Evolutionary conservation across 2,888 invertebrate genomes (phyloP), one percentile per base, ranked within the genome.

Genomic region (Ceraclea dissimilis): DNA sequence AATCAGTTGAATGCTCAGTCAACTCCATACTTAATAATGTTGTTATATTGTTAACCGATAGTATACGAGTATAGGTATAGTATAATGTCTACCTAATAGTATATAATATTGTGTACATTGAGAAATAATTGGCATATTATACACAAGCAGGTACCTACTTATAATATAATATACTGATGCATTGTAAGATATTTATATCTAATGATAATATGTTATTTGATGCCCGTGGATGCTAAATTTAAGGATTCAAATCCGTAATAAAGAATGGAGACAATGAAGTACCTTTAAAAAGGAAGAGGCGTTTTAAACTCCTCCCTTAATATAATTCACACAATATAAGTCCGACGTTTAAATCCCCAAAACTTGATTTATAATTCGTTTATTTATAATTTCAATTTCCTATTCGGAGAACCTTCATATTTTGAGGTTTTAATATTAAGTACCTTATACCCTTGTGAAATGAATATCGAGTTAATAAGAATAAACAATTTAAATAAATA

Each of bases 141-240:
- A 26, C 10, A 10, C 10, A 10, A 26, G 26, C 5, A 6, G 2
- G 49, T 19, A 47, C 2, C 13, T 16, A 10, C 16, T 2, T n/a
- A n/a, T n/a, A n/a, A n/a, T 31, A 31, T 31, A 8, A 31, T 31
- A 13, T 13, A 16, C 39, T 4, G 39, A n/a, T 39, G 39, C 39
- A 39, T 39, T 39, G 39, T 39, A 4, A 13, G 39, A 39, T 5
- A 39, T 39, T 39, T 39, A 13, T 16, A 13, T 39, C 39, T 39
- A 39, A 39, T 39, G 39, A 39, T 39, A 13, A 39, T 39, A 39
- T 39, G 39, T 39, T 39, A 39, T 39, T 39, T 39, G 39, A 39
- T 39, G 39, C 39, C 39, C 39, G 39, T 39, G 39, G 39, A 39
- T 39, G 39, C 39, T 16, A 2, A 16, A n/a, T 39, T 13, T 13